These are phyloP conservation scores for Luidia sarsii DNA, from an alignment of 53 echinoderm and acorn worm genomes.

Conservation along the genomic window DNA sequence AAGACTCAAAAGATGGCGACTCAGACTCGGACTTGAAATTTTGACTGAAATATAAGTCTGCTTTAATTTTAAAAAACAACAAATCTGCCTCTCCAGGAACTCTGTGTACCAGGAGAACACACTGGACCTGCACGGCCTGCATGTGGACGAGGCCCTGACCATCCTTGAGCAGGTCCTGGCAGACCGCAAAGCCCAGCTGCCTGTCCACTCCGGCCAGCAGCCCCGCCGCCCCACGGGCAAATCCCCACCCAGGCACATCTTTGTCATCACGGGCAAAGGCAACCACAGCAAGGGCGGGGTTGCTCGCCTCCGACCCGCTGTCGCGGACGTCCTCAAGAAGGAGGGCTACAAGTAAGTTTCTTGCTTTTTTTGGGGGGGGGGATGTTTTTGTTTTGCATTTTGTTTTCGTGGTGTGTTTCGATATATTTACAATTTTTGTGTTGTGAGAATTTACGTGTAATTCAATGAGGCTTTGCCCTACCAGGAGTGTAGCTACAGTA, in stretches of 20 bases:
- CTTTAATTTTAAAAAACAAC: too few relatives aligned
- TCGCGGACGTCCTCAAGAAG: slow-evolving; percentile 61
- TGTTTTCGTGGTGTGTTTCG: too few relatives aligned
- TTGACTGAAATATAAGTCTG: too few relatives aligned
- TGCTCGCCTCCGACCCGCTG: slow-evolving; percentile 78
- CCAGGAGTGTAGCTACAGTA: too few relatives aligned
- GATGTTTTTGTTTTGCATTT: neutral
- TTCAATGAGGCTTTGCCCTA: too few relatives aligned
- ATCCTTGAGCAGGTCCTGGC: slow-evolving; percentile 62
- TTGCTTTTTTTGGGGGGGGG: neutral
- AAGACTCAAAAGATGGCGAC: too few relatives aligned
- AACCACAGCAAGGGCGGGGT: slow-evolving; percentile 79
- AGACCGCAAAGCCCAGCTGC: slow-evolving; percentile 37
- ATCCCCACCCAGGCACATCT: slow-evolving; percentile 56
- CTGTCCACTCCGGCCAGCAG: slow-evolving; percentile 14
- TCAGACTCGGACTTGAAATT: too few relatives aligned
- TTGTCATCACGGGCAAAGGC: slow-evolving; percentile 86
- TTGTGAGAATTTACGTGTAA: neutral
- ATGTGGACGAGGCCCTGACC: slow-evolving; percentile 81
- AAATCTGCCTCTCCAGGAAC: slow-evolving; percentile 48
- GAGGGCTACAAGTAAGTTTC: slow-evolving; percentile 71
- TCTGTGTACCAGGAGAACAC: slow-evolving; percentile 65
- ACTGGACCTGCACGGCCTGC: slow-evolving; percentile 84
- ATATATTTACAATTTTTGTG: too few relatives aligned
- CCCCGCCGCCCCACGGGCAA: slow-evolving; percentile 28